Evolutionary conservation across 2,888 invertebrate genomes (phyloP).

Genomic region (Callinectes sapidus): DNA sequence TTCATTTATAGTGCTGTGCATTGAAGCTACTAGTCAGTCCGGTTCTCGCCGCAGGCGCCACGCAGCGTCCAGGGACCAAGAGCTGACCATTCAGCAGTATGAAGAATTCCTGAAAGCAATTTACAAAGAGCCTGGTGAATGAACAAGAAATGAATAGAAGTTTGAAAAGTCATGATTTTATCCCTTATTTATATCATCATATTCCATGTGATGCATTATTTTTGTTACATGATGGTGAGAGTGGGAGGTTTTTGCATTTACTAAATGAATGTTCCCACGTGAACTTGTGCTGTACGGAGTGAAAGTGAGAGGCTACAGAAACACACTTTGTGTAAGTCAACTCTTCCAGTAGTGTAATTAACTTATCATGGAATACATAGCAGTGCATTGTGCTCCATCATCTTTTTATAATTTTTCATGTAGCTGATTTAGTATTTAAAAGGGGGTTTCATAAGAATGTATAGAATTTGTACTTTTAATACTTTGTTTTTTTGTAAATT

Average conservation of each 20-base stretch:
- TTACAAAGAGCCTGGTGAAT: constrained; percentile 11
- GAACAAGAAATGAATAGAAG: not conserved
- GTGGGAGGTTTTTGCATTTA: constrained; percentile 25
- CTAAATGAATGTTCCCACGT: not conserved
- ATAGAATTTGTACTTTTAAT: constrained; percentile 12
- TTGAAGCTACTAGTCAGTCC: constrained; percentile 83
- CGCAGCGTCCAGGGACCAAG: constrained; percentile 41
- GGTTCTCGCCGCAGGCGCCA: constrained; percentile 58
- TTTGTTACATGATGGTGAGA: not conserved
- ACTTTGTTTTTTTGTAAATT: not conserved
- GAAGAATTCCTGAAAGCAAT: constrained; percentile 42
- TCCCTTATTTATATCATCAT: constrained; percentile 1
- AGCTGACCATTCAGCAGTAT: constrained; percentile 53
- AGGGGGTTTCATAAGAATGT: not conserved
- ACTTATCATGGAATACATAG: not conserved
- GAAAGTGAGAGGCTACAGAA: constrained; percentile 27
- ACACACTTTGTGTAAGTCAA: constrained; percentile 41
- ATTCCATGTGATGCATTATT: constrained; percentile 10
- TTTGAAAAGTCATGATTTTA: constrained; percentile 6
- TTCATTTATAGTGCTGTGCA: constrained; percentile 90
- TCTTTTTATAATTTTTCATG: not conserved
- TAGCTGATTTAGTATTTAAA: not conserved
- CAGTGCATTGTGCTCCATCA: not conserved
- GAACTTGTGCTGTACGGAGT: not conserved
- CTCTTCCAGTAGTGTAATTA: constrained; percentile 37